Evolutionary conservation across 2,113 vertebrate species (phyloP), one percentile per base, ranked within the genome.

Genomic region (Malaclemys terrapin): DNA sequence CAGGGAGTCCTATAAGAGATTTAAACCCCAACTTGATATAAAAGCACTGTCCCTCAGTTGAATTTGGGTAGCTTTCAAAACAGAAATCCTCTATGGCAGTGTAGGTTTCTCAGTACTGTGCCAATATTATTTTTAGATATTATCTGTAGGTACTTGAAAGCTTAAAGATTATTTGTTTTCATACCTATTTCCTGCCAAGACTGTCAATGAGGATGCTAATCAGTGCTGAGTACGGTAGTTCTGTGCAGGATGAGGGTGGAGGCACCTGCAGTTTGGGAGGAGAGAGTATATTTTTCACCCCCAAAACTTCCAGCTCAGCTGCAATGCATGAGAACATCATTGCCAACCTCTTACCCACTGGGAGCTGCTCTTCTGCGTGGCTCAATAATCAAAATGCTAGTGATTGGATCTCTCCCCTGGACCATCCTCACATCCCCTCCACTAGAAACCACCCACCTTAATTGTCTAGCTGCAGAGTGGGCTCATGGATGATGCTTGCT

Each of bases 91-190:
- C 1, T 92, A 10, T 1, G 65, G 1, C 14, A 75, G 10, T 1
- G 0, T 25, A 35, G 20, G 6, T 27, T 94, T 65, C 69, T 85
- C 29, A n/a, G 17, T 20, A 4, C 2, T 78, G 69, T 56, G 69
- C 2, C 59, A 72, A 89, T 87, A 6, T 16, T 45, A 10, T 86
- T 91, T 89, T 38, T 76, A 1, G 0, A 1, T 2, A 2, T 0
- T n/a, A 0, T 87, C 82, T 59, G 1, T n/a, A 9, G 65, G 7
- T 0, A 1, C 27, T 35, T 3, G 13, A 4, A 12, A 35, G 9
- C 1, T n/a, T 89, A 87, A 72, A 89, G 57, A 5, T 6, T 62
- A 62, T 14, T 7, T 8, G 9, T 12, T 3, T 47, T 22, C 84
- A 0, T 0, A 1, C 5, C 42, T 80, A 14, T 10, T 42, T 78